These are phyloP conservation scores for Philaethria dido DNA, from an alignment of 2,888 invertebrate species.

Conservation along the genomic window DNA sequence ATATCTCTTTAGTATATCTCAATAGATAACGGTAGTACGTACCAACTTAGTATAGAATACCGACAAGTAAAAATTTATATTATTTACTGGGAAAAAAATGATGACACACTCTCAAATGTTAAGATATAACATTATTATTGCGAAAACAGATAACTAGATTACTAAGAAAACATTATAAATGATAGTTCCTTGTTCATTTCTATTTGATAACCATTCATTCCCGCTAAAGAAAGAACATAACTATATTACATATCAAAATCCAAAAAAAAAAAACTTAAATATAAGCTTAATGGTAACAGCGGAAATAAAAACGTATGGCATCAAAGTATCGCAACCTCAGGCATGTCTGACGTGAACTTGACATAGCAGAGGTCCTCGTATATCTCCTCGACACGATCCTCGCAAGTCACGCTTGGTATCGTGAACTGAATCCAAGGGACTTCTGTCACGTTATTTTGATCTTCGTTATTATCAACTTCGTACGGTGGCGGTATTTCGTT, in stretches of 20 bases:
- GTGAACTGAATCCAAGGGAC: constrained; percentile 87
- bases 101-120: constrained; percentile 15
- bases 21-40: constrained; percentile 21
- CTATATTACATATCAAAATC: background rate
- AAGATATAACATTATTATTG: background rate
- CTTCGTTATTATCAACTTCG: constrained; percentile 59
- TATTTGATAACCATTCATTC: constrained; percentile 5
- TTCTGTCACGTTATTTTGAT: constrained; percentile 61
- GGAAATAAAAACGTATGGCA: constrained; percentile 12
- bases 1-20: constrained; percentile 21
- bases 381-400: constrained; percentile 90
- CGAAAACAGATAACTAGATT: background rate
- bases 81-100: constrained; percentile 11
- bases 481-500: constrained; percentile 60
- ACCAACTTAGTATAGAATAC: constrained; percentile 20
- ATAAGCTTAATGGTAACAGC: constrained; percentile 3
- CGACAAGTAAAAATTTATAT: constrained; percentile 23
- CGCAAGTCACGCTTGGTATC: constrained; percentile 83
- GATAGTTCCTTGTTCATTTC: constrained; percentile 25
- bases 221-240: background rate
- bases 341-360: constrained; percentile 88
- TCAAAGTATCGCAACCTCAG: constrained; percentile 84
- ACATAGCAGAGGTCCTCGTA: constrained; percentile 95
- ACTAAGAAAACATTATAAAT: constrained; percentile 11
- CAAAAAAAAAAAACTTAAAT: too few species aligned